Evolutionary conservation across 2,888 invertebrate species (phyloP).

Genomic region (Carabus problematicus): DNA sequence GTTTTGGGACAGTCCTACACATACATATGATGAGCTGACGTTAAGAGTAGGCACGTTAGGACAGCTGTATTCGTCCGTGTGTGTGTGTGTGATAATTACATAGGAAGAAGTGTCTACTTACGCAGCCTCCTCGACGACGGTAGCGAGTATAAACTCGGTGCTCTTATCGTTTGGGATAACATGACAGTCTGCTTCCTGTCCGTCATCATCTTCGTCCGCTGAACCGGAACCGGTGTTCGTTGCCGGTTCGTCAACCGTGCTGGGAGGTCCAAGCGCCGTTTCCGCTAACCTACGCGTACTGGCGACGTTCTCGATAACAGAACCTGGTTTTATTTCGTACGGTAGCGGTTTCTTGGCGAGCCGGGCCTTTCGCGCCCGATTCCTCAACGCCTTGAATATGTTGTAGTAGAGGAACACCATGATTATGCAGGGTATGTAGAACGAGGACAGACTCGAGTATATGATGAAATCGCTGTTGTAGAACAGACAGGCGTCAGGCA

Average conservation of each 20-base stretch:
- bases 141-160: constrained; percentile 88
- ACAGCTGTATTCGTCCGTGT: too few species aligned
- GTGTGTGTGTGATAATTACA: neutral
- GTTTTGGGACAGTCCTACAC: too few species aligned
- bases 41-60: too few species aligned
- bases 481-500: constrained; percentile 89
- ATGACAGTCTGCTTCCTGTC: constrained; percentile 73
- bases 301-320: constrained; percentile 89
- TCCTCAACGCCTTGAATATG: constrained; percentile 94
- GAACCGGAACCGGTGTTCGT: constrained; percentile 91
- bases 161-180: constrained; percentile 91
- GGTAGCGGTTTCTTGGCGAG: constrained; percentile 82
- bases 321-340: constrained; percentile 75
- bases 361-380: constrained; percentile 81
- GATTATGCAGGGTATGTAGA: constrained; percentile 98
- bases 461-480: constrained; percentile 98
- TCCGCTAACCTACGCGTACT: constrained; percentile 82
- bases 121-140: constrained; percentile 85
- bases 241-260: constrained; percentile 78
- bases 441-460: constrained; percentile 96
- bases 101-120: constrained; percentile 63
- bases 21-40: too few species aligned
- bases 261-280: constrained; percentile 72
- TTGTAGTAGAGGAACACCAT: constrained; percentile 98
- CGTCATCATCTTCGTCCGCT: constrained; percentile 80